These are phyloP conservation scores for Osmoderma eremita DNA, from an alignment of 2,888 invertebrate genomes.

Conservation along the genomic window DNA sequence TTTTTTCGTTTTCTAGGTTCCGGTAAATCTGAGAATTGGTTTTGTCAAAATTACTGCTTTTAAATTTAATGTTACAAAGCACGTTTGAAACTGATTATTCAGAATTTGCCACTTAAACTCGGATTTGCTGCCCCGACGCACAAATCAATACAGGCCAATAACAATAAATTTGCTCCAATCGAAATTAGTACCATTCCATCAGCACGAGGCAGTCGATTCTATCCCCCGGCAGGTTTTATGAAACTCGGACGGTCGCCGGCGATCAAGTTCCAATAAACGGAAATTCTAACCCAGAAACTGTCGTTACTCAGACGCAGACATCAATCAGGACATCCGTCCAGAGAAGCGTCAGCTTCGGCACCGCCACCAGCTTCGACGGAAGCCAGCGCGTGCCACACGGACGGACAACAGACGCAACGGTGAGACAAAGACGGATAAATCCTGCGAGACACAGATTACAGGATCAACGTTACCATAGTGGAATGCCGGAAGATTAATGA, in stretches of 20 bases:
- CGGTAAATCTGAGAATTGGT: no score
- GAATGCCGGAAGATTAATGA: slow-evolving; percentile 60
- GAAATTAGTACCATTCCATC: slow-evolving; percentile 32
- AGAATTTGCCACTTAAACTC: background rate
- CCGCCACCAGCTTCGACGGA: slow-evolving; percentile 9
- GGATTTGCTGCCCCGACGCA: background rate
- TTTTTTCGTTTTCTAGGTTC: no score
- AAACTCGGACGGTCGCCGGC: slow-evolving; percentile 30
- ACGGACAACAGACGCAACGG: slow-evolving; percentile 55
- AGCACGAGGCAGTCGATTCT: slow-evolving; percentile 12
- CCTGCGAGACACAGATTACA: slow-evolving; percentile 61
- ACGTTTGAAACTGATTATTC: background rate
- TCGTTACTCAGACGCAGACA: slow-evolving; percentile 34
- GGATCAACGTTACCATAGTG: slow-evolving; percentile 58
- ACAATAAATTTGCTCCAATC: slow-evolving; percentile 23
- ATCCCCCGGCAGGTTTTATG: slow-evolving; percentile 24
- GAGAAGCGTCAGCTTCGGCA: slow-evolving; percentile 3
- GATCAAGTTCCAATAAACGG: slow-evolving; percentile 37
- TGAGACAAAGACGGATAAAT: slow-evolving; percentile 61
- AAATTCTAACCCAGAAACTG: slow-evolving; percentile 37
- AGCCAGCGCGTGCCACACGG: slow-evolving; percentile 48
- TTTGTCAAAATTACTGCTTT: no score
- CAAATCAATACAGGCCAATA: slow-evolving; percentile 13
- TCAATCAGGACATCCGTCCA: slow-evolving; percentile 33
- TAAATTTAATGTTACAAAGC: background rate